These are phyloP conservation scores for Hypothenemus hampei DNA, from an alignment of 1,140 invertebrate species.

Conservation along the genomic window DNA sequence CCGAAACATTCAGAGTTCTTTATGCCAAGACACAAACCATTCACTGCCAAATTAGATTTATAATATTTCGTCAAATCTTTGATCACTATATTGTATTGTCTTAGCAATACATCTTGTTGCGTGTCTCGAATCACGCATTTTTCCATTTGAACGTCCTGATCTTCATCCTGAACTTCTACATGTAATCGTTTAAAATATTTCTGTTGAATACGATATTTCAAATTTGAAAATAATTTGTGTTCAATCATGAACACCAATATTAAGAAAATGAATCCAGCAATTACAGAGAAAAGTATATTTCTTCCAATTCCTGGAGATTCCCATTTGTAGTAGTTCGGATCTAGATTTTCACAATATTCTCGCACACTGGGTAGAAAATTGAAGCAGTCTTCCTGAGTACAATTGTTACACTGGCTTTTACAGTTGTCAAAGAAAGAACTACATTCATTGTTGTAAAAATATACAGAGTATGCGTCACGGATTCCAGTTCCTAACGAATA, in stretches of 20 bases:
- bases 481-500: conserved; percentile 56
- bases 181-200: conserved; percentile 24
- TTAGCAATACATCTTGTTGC: conserved; percentile 28
- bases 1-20: conserved; percentile 77
- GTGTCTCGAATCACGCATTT: conserved; percentile 38
- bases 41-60: conserved; percentile 62
- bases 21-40: conserved; percentile 62
- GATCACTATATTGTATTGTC: conserved; percentile 46
- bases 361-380: background rate
- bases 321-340: conserved; percentile 49
- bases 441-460: conserved; percentile 26
- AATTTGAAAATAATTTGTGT: conserved; percentile 48
- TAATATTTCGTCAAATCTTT: conserved; percentile 65
- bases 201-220: conserved; percentile 32
- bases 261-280: conserved; percentile 44
- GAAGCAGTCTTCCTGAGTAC: conserved; percentile 12
- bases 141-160: conserved; percentile 50
- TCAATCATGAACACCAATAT: conserved; percentile 46
- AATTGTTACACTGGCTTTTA: background rate
- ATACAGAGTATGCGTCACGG: conserved; percentile 28
- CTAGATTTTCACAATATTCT: conserved; percentile 27
- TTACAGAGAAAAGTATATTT: conserved; percentile 46
- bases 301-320: conserved; percentile 48
- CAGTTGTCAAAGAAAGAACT: conserved; percentile 13
- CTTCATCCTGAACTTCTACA: conserved; percentile 31